These are phyloP conservation scores for Formica aserva DNA, from an alignment of 2,888 invertebrate species.

Conservation along the genomic window DNA sequence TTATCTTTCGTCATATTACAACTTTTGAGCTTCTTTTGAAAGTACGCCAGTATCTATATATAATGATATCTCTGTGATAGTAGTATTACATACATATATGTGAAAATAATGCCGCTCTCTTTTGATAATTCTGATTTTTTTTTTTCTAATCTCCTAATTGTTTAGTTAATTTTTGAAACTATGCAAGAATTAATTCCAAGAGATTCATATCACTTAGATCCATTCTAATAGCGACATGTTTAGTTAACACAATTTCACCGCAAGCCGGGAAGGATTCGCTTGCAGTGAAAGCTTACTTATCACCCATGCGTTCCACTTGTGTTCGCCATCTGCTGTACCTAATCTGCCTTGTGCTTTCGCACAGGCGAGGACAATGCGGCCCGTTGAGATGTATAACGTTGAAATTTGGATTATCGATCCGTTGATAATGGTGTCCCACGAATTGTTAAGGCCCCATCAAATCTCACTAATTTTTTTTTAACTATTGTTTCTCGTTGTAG, in stretches of 20 bases:
- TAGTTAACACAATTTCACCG: slow-evolving; percentile 58
- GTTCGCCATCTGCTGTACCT: slow-evolving; percentile 21
- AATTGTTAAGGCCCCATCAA: slow-evolving; percentile 31
- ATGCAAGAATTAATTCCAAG: slow-evolving; percentile 1
- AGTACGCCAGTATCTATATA: background rate
- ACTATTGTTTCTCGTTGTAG: background rate
- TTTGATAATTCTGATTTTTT: background rate
- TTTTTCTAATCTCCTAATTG: background rate
- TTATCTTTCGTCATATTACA: background rate
- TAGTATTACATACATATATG: background rate
- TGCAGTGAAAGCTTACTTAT: slow-evolving; percentile 61
- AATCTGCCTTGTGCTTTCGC: slow-evolving; percentile 49
- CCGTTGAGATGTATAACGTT: slow-evolving; percentile 45
- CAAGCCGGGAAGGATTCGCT: slow-evolving; percentile 44
- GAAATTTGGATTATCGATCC: slow-evolving; percentile 58
- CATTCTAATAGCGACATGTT: slow-evolving; percentile 49
- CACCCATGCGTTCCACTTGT: slow-evolving; percentile 31
- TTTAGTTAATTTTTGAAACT: slow-evolving; percentile 12
- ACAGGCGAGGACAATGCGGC: slow-evolving; percentile 37
- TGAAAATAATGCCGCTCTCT: background rate
- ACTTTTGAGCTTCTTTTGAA: background rate
- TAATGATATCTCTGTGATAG: background rate
- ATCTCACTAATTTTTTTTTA: slow-evolving; percentile 36
- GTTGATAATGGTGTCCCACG: slow-evolving; percentile 15
- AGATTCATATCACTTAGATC: slow-evolving; percentile 22